These are phyloP conservation scores for Hydropotes inermis DNA, from an alignment of 2,113 vertebrate genomes.

Conservation along the genomic window DNA sequence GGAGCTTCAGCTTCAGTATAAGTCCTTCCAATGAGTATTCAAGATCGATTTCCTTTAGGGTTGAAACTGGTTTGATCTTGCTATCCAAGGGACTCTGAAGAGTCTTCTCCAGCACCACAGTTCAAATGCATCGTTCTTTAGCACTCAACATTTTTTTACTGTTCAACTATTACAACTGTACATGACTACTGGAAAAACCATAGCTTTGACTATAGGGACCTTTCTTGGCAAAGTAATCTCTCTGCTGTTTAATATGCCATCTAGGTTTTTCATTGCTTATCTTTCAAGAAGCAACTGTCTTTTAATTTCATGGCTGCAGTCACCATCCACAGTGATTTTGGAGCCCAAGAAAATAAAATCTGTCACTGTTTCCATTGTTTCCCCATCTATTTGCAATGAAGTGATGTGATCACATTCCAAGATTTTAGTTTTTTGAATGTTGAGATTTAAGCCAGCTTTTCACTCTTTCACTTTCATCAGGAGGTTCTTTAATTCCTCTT, in stretches of 20 bases:
- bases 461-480: not conserved
- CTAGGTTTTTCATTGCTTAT: not conserved
- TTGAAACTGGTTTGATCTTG: not conserved
- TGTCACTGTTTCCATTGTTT: not conserved
- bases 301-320: not conserved
- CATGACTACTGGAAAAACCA: not conserved
- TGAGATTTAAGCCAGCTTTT: not conserved
- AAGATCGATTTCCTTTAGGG: not conserved
- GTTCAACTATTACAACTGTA: not conserved
- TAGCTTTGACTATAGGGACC: not conserved
- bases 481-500: not conserved
- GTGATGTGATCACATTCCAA: not conserved
- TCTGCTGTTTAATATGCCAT: not conserved
- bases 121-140: not conserved
- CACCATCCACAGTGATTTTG: not conserved
- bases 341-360: not conserved
- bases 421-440: not conserved
- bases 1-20: not conserved
- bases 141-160: not conserved
- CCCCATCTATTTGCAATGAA: not conserved
- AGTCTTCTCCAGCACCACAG: not conserved
- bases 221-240: not conserved
- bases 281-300: not conserved
- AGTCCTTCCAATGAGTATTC: not conserved
- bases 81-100: not conserved